Evolutionary conservation across 23 tunicate species (phyloP).

Genomic region (Trididemnum miniatum): DNA sequence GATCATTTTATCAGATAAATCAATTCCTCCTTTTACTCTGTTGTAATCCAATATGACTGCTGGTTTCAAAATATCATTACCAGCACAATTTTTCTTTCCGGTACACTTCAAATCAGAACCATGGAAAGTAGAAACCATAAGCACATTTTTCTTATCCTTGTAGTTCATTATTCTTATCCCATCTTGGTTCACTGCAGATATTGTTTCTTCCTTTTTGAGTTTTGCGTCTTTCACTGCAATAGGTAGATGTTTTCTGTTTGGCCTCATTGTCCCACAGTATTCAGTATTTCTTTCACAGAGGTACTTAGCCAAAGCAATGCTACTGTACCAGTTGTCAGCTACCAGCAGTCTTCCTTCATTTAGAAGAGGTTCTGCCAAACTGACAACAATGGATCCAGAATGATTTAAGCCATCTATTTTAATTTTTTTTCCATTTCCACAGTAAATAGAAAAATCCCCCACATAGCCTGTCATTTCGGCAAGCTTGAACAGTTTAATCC

Average conservation of each 20-base stretch:
- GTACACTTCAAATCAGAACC: slow-evolving; percentile 12
- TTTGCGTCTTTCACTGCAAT: slow-evolving; percentile 16
- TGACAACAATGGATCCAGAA: slow-evolving; percentile 20
- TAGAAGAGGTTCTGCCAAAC: slow-evolving; percentile 26
- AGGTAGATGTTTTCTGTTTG: slow-evolving; percentile 9
- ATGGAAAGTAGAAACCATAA: slow-evolving; percentile 23
- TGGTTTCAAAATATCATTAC: slow-evolving; percentile 17
- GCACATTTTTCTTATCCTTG: slow-evolving; percentile 25
- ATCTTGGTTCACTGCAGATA: slow-evolving; percentile 20
- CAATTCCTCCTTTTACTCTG: slow-evolving; percentile 29
- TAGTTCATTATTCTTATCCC: slow-evolving; percentile 28
- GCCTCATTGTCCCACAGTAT: slow-evolving; percentile 27
- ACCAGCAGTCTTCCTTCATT: slow-evolving; percentile 30
- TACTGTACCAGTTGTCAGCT: slow-evolving; percentile 31
- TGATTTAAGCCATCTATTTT: slow-evolving; percentile 15
- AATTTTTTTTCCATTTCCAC: slow-evolving; percentile 24
- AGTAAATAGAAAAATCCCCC: slow-evolving; percentile 12
- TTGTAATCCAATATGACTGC: slow-evolving; percentile 23
- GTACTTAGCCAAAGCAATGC: slow-evolving; percentile 24
- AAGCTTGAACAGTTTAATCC: slow-evolving; percentile 31
- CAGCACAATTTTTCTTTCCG: slow-evolving; percentile 18
- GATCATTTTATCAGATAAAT: slow-evolving; percentile 20
- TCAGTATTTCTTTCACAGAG: slow-evolving; percentile 20
- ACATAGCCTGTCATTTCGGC: slow-evolving; percentile 33
- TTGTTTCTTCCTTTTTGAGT: slow-evolving; percentile 15